phyloP scores from a whole-genome alignment of 1,140 invertebrate species.

The Platyscapa corneri region DNA sequence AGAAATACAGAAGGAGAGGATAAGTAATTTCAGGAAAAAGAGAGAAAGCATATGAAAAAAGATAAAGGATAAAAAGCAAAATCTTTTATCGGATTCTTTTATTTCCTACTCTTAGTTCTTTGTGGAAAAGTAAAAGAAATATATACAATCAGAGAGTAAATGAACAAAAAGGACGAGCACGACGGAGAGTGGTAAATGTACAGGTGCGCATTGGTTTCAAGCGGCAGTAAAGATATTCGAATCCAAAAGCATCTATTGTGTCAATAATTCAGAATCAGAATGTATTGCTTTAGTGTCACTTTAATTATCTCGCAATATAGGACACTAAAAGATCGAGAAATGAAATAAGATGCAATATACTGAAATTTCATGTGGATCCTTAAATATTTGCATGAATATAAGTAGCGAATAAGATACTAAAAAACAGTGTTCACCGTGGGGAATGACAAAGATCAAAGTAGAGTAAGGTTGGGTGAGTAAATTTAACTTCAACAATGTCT shows the following conservation, averaged over 20 bases:
- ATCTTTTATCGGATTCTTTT: conserved; percentile 6
- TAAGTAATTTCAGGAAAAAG: neutral
- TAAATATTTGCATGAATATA: too few relatives aligned
- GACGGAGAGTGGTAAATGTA: neutral
- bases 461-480: neutral
- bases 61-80: neutral
- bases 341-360: neutral
- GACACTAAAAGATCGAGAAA: conserved; percentile 32
- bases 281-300: conserved; percentile 29
- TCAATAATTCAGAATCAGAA: conserved; percentile 25
- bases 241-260: conserved; percentile 30
- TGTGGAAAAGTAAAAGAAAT: too few relatives aligned
- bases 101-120: neutral
- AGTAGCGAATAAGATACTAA: too few relatives aligned
- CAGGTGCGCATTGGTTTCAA: neutral
- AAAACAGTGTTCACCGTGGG: too few relatives aligned
- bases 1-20: neutral
- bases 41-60: neutral
- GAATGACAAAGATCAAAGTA: neutral
- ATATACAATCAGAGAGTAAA: too few relatives aligned
- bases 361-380: too few relatives aligned
- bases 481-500: conserved; percentile 21
- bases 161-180: too few relatives aligned
- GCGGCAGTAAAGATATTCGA: neutral
- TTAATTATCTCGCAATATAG: conserved; percentile 25